Evolutionary conservation across 2,888 invertebrate species (phyloP), one percentile per base, ranked within the genome.

Genomic region (Hypercompe scribonia): DNA sequence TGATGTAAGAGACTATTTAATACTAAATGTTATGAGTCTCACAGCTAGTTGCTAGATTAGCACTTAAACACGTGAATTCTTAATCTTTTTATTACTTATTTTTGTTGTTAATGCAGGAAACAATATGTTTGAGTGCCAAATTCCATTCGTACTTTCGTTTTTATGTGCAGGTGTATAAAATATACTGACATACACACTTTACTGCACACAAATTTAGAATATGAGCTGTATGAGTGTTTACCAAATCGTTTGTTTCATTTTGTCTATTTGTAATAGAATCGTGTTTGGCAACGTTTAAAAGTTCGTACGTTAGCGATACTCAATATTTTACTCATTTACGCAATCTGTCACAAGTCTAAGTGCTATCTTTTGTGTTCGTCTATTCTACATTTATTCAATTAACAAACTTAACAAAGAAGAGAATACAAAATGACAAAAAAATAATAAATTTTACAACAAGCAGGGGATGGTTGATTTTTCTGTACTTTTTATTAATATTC

Each of bases 201-300:
- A n/a, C 42, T 42, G 10, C n/a, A 61, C 15, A 4, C 31, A 13
- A 31, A 31, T 61, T 61, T 31, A 61, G 1, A 31, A 28, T 31
- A 31, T 61, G 28, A 61, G 31, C 5, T 15, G 15, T 5, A 31
- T 31, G 31, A 3, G 28, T 31, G 11, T 61, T 31, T 61, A 18
- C 18, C 28, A 61, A 61, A 28, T 61, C 18, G 7, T 31, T 31
- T 61, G 5, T 61, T 54, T 2, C 0, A 24, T 7, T 54, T 54
- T 54, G 10, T 21, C 28, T 39, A 28, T 18, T 65, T n/a, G 18
- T 15, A 13, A 42, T 28, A 21, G n/a, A 65, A 42, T 34, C 50
- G 65, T 69, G 65, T 68, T 68, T 68, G n/a, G 18, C 68, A 54
- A 28, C 68, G 54, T 34, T 58, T 68, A 18, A 28, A 58, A 54